phyloP scores from a whole-genome alignment of 2,113 vertebrate genomes.

The Noturus placidus region DNA sequence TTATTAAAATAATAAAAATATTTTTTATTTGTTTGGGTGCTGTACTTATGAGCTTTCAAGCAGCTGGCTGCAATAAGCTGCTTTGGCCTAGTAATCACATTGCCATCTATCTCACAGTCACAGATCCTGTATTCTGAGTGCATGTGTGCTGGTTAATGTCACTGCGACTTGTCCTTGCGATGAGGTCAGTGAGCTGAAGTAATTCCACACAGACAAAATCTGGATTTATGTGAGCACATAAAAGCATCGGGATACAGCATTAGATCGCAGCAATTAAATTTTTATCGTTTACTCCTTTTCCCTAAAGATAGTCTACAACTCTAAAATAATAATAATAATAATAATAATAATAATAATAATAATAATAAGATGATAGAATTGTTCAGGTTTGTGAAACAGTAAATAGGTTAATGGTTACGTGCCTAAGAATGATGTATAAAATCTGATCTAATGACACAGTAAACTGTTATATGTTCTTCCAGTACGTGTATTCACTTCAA shows the following conservation, averaged over 20 bases:
- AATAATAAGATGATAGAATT: not conserved
- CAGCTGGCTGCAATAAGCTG: slow-evolving; percentile 50
- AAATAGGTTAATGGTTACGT: not conserved
- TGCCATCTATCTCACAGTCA: slow-evolving; percentile 67
- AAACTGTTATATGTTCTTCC: not conserved
- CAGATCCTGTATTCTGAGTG: slow-evolving; percentile 40
- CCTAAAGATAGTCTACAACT: not conserved
- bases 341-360: too few species aligned
- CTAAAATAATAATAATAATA: not conserved
- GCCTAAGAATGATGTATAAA: slow-evolving; percentile 49
- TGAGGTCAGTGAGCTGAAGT: slow-evolving; percentile 66
- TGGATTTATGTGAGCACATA: slow-evolving; percentile 31
- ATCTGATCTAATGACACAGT: slow-evolving; percentile 56
- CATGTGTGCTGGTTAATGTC: slow-evolving; percentile 43
- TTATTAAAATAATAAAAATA: not conserved
- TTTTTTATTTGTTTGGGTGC: not conserved
- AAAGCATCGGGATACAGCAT: too few species aligned
- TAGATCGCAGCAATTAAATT: not conserved
- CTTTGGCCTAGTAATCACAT: slow-evolving; percentile 64
- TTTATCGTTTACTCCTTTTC: not conserved
- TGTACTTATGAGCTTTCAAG: slow-evolving; percentile 14
- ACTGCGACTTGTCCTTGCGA: slow-evolving; percentile 31
- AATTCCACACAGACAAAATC: slow-evolving; percentile 70
- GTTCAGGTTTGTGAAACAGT: not conserved
- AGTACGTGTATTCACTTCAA: not conserved